Conservation (phyloP, 2,797 vertebrate species). For the Craterocephalus amniculus region DNA sequence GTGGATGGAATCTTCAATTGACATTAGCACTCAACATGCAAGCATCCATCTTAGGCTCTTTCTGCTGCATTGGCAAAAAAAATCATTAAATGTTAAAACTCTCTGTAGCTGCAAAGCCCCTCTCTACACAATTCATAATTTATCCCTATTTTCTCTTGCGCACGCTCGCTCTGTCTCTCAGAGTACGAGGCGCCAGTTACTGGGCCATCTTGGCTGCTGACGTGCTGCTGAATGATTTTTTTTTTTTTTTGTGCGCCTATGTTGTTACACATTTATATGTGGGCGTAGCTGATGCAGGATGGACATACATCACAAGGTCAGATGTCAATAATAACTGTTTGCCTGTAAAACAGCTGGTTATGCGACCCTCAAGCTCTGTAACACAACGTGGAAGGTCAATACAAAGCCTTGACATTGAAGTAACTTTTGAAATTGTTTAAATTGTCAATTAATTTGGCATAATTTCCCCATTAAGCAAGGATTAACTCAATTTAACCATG, state of each 20-base stretch:
- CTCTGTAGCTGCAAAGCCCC: conserved; percentile 81
- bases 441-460: conserved; percentile 13
- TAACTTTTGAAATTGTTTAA: conserved; percentile 44
- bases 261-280: conserved; percentile 13
- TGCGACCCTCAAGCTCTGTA: conserved; percentile 28
- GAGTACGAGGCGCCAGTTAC: conserved; percentile 44
- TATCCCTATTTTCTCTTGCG: conserved; percentile 68
- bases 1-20: conserved; percentile 34
- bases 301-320: conserved; percentile 45
- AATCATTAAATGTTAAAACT: conserved; percentile 86
- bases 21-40: conserved; percentile 60
- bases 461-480: conserved; percentile 10
- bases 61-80: conserved; percentile 67
- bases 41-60: conserved; percentile 69
- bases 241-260: not conserved
- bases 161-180: conserved; percentile 31
- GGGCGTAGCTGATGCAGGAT: conserved; percentile 27
- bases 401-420: conserved; percentile 48
- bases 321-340: conserved; percentile 51
- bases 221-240: conserved; percentile 16
- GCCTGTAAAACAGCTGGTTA: conserved; percentile 30
- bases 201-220: conserved; percentile 44
- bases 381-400: conserved; percentile 18
- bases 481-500: conserved; percentile 30
- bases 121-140: conserved; percentile 79